These are phyloP conservation scores for Ptychobarbus kaznakovi DNA, from an alignment of 2,797 vertebrate species.

Conservation along the genomic window DNA sequence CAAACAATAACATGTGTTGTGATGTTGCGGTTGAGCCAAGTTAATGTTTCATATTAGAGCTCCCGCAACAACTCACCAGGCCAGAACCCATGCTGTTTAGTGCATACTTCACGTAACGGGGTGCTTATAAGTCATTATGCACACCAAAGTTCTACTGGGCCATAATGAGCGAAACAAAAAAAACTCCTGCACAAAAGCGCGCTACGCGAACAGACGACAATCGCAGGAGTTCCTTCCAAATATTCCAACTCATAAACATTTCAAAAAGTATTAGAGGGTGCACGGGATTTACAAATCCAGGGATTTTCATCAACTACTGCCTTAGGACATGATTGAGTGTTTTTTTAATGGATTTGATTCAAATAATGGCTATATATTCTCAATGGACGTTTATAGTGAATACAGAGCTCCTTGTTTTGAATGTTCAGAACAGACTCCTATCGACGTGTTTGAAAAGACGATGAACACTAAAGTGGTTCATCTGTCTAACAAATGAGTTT, in stretches of 20 bases:
- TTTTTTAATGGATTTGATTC: conserved; percentile 52
- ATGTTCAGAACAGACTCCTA: neutral
- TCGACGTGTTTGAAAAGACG: neutral
- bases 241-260: conserved; percentile 73
- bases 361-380: conserved; percentile 35
- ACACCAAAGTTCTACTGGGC: conserved; percentile 86
- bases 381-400: neutral
- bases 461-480: conserved; percentile 17
- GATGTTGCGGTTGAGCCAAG: conserved; percentile 89
- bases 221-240: conserved; percentile 65
- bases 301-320: conserved; percentile 45
- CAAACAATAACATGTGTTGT: conserved; percentile 90
- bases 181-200: conserved; percentile 69
- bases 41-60: conserved; percentile 94
- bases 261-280: conserved; percentile 63
- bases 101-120: conserved; percentile 83
- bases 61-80: conserved; percentile 83
- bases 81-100: conserved; percentile 87
- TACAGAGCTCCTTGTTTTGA: conserved; percentile 4
- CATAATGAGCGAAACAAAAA: conserved; percentile 75
- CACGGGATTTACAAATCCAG: conserved; percentile 53
- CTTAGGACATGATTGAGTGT: conserved; percentile 40
- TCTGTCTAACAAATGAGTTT: conserved; percentile 33
- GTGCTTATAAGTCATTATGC: conserved; percentile 87
- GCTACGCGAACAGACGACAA: conserved; percentile 58